phyloP scores from a whole-genome alignment of 1,140 invertebrate genomes.

The Daktulosphaira vitifoliae region DNA sequence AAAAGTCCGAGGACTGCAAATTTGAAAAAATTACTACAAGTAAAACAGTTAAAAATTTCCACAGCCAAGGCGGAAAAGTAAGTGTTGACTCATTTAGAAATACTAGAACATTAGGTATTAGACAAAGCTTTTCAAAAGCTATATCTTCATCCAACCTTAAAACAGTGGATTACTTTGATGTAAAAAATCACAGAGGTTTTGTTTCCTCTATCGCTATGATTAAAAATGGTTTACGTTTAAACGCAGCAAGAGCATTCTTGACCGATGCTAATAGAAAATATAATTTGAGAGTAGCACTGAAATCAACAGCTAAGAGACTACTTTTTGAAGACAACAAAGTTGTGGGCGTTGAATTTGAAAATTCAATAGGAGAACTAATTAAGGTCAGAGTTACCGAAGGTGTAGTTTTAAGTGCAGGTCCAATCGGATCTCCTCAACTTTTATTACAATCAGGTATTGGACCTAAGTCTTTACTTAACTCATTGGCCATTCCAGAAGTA shows the following conservation, averaged over 20 bases:
- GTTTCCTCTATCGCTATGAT: constrained; percentile 4
- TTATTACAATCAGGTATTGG: constrained; percentile 47
- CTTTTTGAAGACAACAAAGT: constrained; percentile 49
- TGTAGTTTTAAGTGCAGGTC: constrained; percentile 61
- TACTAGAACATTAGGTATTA: background rate
- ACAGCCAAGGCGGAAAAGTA: background rate
- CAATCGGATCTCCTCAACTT: constrained; percentile 60
- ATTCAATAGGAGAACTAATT: constrained; percentile 41
- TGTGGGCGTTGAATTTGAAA: constrained; percentile 54
- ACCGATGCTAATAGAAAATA: constrained; percentile 55
- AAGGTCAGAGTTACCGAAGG: constrained; percentile 48
- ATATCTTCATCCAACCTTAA: background rate
- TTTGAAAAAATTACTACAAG: background rate
- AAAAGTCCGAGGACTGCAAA: constrained; percentile 13
- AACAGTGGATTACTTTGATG: background rate
- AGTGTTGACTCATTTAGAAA: constrained; percentile 13
- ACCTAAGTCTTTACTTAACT: constrained; percentile 31
- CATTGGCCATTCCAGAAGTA: constrained; percentile 39
- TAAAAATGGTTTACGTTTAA: constrained; percentile 55
- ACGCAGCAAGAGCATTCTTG: constrained; percentile 66
- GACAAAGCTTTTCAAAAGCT: background rate
- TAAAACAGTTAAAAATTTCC: background rate
- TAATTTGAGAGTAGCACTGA: constrained; percentile 61
- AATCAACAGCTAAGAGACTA: constrained; percentile 56
- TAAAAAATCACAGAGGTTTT: constrained; percentile 14